Conservation (phyloP, 2,888 invertebrate species). For the Sclerodermus sp. region DNA sequence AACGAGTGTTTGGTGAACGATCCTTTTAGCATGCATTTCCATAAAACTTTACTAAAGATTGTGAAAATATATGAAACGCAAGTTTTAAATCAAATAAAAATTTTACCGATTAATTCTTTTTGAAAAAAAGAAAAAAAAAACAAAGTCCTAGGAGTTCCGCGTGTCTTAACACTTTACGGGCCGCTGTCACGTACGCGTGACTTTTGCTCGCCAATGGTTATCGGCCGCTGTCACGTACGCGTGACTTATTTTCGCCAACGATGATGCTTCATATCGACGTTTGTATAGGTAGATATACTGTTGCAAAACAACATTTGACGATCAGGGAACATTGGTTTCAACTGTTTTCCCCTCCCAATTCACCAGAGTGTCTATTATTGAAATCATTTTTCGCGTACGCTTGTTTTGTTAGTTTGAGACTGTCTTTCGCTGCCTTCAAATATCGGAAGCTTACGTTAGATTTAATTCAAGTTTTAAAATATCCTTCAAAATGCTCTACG, state of each 20-base stretch:
- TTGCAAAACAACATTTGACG: neutral
- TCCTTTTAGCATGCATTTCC: no score
- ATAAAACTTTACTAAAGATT: no score
- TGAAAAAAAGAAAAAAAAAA: no score
- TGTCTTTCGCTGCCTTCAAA: constrained; percentile 8
- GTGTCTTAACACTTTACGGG: neutral
- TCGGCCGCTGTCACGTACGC: constrained; percentile 1
- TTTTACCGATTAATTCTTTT: no score
- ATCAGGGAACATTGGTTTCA: neutral
- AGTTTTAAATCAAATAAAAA: no score
- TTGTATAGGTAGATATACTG: neutral
- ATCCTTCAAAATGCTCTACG: neutral
- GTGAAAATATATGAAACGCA: no score
- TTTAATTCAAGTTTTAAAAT: no score
- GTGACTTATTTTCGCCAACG: constrained; percentile 1
- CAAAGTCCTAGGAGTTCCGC: neutral
- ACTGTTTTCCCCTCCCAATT: constrained; percentile 2
- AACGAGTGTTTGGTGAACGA: no score
- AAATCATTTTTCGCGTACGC: neutral
- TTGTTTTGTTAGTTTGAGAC: constrained; percentile 7
- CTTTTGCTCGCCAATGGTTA: neutral
- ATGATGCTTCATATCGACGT: neutral
- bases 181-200: constrained; percentile 1
- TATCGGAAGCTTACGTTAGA: constrained; percentile 7
- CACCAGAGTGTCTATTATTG: neutral